phyloP scores from a whole-genome alignment of 2,113 vertebrate species.

The Helogale parvula region DNA sequence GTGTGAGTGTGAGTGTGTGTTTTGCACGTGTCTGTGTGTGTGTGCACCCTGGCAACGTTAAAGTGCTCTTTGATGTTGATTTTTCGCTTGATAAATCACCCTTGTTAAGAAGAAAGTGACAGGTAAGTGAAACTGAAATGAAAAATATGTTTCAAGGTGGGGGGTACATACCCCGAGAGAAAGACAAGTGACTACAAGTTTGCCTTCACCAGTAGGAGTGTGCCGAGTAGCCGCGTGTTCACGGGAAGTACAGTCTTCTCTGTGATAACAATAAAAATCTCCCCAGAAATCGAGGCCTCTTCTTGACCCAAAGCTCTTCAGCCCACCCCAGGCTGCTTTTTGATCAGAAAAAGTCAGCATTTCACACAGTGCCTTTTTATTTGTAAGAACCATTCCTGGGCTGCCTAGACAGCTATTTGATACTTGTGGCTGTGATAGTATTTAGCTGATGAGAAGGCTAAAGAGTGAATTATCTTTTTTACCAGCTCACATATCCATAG shows the following conservation, averaged over 20 bases:
- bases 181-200: slow-evolving; percentile 26
- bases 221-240: neutral
- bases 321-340: slow-evolving; percentile 79
- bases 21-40: neutral
- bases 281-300: slow-evolving; percentile 66
- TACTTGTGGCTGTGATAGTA: slow-evolving; percentile 73
- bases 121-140: slow-evolving; percentile 57
- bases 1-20: too few relatives aligned
- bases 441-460: slow-evolving; percentile 71
- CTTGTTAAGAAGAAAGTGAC: slow-evolving; percentile 45
- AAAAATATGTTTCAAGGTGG: slow-evolving; percentile 45
- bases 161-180: slow-evolving; percentile 38
- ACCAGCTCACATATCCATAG: slow-evolving; percentile 75
- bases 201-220: slow-evolving; percentile 31
- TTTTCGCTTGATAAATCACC: slow-evolving; percentile 50
- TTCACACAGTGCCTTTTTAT: slow-evolving; percentile 83
- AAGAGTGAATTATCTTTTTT: slow-evolving; percentile 76
- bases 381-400: slow-evolving; percentile 74
- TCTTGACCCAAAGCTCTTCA: slow-evolving; percentile 77
- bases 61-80: slow-evolving; percentile 23
- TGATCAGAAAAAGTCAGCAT: slow-evolving; percentile 81
- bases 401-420: slow-evolving; percentile 61
- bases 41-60: neutral
- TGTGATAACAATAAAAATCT: slow-evolving; percentile 79
- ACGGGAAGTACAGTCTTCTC: slow-evolving; percentile 30